Conservation (phyloP, 2,888 invertebrate species). For the Luffia ferchaultella region DNA sequence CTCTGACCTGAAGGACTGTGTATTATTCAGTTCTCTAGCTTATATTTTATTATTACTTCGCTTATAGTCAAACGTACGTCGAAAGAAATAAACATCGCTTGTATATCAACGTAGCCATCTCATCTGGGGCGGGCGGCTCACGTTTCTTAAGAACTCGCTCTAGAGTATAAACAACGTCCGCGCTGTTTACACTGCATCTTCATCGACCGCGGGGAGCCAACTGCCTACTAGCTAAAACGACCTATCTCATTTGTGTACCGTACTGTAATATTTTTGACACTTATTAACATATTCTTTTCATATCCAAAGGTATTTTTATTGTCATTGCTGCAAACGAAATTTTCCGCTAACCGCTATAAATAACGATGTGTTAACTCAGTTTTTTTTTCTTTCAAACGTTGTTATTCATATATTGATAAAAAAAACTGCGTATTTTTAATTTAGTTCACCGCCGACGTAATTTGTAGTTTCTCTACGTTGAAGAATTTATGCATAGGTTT, state of each 20-base stretch:
- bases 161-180: slow-evolving; percentile 37
- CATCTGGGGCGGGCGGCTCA: slow-evolving; percentile 31
- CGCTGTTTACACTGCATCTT: slow-evolving; percentile 38
- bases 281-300: not conserved
- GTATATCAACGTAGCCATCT: slow-evolving; percentile 51
- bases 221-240: not conserved
- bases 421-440: no score
- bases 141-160: slow-evolving; percentile 44
- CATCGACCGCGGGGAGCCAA: slow-evolving; percentile 17
- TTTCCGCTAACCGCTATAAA: slow-evolving; percentile 14
- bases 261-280: not conserved
- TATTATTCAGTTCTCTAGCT: no score
- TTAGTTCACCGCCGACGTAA: no score
- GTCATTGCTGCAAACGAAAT: not conserved
- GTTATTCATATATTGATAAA: no score
- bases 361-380: no score
- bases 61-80: no score
- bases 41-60: no score
- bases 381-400: no score
- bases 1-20: no score
- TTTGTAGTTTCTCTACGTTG: no score
- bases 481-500: no score
- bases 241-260: not conserved
- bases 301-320: not conserved
- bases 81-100: slow-evolving; percentile 52